phyloP scores from a whole-genome alignment of 2,888 invertebrate genomes.

The Limnephilus auricula region DNA sequence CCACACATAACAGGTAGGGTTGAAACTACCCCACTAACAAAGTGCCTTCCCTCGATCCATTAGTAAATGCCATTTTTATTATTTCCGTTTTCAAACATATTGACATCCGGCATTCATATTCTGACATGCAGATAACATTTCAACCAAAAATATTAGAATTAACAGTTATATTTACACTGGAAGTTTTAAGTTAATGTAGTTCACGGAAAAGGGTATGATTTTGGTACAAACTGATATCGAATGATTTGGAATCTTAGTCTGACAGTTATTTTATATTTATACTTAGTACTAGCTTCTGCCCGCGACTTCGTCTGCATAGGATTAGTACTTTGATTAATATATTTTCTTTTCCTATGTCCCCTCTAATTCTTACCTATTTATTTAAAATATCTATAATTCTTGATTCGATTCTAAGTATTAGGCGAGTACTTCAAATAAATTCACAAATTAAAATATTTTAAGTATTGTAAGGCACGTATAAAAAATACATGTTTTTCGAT shows the following conservation, averaged over 20 bases:
- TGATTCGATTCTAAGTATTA: no score
- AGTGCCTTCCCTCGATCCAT: not conserved
- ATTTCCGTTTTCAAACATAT: not conserved
- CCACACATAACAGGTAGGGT: not conserved
- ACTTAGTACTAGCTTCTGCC: no score
- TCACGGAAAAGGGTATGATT: not conserved
- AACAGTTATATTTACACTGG: not conserved
- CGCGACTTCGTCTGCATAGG: no score
- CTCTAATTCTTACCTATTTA: no score
- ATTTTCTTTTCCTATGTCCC: no score
- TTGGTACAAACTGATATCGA: not conserved
- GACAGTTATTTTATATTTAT: not conserved
- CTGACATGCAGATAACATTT: not conserved
- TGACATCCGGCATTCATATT: not conserved
- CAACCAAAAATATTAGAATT: not conserved
- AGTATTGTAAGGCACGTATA: no score
- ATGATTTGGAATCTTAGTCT: not conserved
- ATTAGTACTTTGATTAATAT: no score
- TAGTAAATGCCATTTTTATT: conserved; percentile 2
- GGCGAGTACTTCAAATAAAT: no score
- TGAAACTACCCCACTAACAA: not conserved
- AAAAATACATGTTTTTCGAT: no score
- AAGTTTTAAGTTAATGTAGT: not conserved
- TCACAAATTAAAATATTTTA: no score
- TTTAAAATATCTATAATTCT: no score